Evolutionary conservation across 2,113 vertebrate genomes (phyloP), one percentile per base, ranked within the genome.

Genomic region (Acinonyx jubatus): DNA sequence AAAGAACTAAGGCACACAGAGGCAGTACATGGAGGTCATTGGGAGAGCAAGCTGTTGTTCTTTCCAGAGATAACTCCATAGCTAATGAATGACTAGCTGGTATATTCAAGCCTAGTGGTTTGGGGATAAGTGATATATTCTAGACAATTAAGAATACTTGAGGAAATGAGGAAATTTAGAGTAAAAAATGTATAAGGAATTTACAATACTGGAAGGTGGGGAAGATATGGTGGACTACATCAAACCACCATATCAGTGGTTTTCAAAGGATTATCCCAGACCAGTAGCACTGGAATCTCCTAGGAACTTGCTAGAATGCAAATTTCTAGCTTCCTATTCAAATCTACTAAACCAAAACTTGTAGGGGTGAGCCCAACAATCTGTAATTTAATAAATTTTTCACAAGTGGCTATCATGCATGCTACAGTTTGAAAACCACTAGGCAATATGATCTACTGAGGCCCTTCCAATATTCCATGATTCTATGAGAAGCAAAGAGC

Each of bases 61-160:
- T 96, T 98, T 91, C 69, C 84, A 94, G 50, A 96, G 95, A 92
- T 92, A 91, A 90, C 79, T 90, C 52, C 73, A 65, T 21, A 82
- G 36, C 41, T 97, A 91, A 94, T 92, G 65, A 96, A 48, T 91
- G 61, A 80, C 52, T 57, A 82, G 69, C 45, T 95, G 66, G n/a
- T 41, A 48, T 52, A 94, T 33, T 90, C 31, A n/a, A 90, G 65
- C 57, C 45, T 52, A 52, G 27, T 83, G 10, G 31, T 91, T 93
- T 94, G 38, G 6, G 23, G 12, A 71, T 93, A 88, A 84, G 38
- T 85, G 29, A 93, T 50, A 12, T 55, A 16, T 76, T 82, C 48
- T 36, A 89, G 82, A 82, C 33, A 94, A 93, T 89, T 94, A 82
- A 48, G 14, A 31, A 69, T 63, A 89, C 5, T 80, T 93, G 36